A percentile compares a stretch with the other conserved stretches of the same genome.
These are phyloP conservation scores for Sebastes oblongus DNA, from an alignment of 2,797 vertebrate species.

Conservation along the genomic window DNA sequence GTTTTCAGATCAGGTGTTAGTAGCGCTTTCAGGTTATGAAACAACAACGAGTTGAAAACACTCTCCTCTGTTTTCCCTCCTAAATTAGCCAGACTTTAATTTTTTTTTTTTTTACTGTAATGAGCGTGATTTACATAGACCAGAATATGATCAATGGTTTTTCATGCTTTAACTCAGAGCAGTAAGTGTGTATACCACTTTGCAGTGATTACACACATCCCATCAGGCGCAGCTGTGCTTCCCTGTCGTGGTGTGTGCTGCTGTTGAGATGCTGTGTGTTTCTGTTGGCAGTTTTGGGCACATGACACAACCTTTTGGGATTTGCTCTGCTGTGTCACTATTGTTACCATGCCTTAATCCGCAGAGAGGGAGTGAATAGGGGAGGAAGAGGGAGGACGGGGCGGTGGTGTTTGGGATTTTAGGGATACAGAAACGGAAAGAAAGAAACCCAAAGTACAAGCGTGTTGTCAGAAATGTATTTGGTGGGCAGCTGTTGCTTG, in stretches of 20 bases:
- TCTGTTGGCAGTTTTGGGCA: constrained; percentile 32
- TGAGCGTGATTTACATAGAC: background rate
- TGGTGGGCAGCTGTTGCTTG: background rate
- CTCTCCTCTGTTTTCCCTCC: background rate
- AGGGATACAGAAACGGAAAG: background rate
- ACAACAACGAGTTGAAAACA: background rate
- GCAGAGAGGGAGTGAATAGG: constrained; percentile 1
- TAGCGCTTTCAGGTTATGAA: background rate
- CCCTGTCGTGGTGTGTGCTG: background rate
- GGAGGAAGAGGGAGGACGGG: background rate
- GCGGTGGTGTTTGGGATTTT: background rate
- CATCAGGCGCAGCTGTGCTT: constrained; percentile 28
- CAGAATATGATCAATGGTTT: background rate
- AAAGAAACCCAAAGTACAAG: background rate
- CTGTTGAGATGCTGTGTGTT: background rate
- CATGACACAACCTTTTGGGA: constrained; percentile 47
- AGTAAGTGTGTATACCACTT: background rate
- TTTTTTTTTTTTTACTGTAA: background rate
- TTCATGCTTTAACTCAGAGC: background rate
- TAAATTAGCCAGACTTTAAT: background rate
- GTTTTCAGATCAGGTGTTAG: background rate
- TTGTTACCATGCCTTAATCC: constrained; percentile 55
- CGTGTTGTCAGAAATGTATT: constrained; percentile 10
- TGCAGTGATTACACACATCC: constrained; percentile 9
- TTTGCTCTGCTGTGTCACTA: constrained; percentile 52